Percentiles rank a stretch among this genome's conserved stretches.
Evolutionary conservation across 2,797 vertebrate species (phyloP).

Genomic region (Garrulus glandarius): DNA sequence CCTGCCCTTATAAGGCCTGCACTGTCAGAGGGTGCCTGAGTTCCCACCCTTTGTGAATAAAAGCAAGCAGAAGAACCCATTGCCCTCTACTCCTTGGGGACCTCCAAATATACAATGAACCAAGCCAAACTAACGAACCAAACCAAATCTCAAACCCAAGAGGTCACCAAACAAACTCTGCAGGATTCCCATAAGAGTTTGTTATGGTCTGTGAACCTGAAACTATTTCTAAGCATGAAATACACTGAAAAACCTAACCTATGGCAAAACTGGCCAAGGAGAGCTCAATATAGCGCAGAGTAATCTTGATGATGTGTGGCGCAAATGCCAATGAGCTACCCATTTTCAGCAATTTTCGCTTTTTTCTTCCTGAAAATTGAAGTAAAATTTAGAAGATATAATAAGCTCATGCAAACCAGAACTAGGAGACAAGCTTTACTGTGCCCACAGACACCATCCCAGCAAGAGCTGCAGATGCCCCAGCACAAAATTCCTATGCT

Average conservation of each 20-base stretch:
- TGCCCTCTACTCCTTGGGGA: neutral
- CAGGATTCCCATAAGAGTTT: neutral
- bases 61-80: neutral
- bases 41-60: conserved; percentile 49
- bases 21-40: neutral
- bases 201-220: neutral
- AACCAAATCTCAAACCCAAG: neutral
- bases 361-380: neutral
- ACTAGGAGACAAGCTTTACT: neutral
- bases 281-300: neutral
- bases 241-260: neutral
- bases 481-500: fast-evolving
- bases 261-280: neutral
- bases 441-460: neutral
- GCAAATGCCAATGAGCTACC: neutral
- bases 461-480: neutral
- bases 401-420: neutral
- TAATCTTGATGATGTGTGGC: neutral
- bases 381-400: neutral
- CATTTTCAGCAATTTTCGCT: neutral
- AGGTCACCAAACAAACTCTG: neutral
- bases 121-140: neutral
- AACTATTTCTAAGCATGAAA: neutral
- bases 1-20: neutral
- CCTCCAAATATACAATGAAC: conserved; percentile 1